Conservation (phyloP, 2,888 invertebrate genomes). For the Ctenicera cuprea region DNA sequence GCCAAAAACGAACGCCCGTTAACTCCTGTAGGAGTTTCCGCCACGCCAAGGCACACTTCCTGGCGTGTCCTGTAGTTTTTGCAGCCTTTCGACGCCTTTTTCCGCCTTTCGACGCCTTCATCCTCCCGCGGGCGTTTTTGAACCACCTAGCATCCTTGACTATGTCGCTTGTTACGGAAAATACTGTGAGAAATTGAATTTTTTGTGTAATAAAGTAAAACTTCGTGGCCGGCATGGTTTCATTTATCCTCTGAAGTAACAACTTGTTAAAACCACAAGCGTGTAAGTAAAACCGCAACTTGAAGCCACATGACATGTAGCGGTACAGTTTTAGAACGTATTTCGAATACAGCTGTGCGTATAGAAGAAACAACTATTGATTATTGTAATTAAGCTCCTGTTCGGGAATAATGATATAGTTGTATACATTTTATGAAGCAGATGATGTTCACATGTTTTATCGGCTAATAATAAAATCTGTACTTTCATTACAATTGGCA, state of each 20-base stretch:
- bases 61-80: conserved; percentile 46
- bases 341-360: conserved; percentile 47
- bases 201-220: neutral
- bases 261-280: conserved; percentile 51
- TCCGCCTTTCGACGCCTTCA: conserved; percentile 67
- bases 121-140: conserved; percentile 66
- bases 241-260: conserved; percentile 30
- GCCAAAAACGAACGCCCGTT: conserved; percentile 9
- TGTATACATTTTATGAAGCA: conserved; percentile 58
- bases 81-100: conserved; percentile 67
- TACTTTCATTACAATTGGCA: conserved; percentile 41
- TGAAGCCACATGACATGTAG: conserved; percentile 57
- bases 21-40: conserved; percentile 35
- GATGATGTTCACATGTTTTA: conserved; percentile 56
- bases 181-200: neutral
- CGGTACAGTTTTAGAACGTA: conserved; percentile 47
- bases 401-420: conserved; percentile 57
- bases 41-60: conserved; percentile 47
- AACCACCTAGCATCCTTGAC: conserved; percentile 58
- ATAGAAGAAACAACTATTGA: conserved; percentile 52
- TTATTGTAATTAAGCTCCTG: conserved; percentile 60
- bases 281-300: conserved; percentile 51
- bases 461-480: conserved; percentile 41
- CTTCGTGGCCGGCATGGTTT: neutral
- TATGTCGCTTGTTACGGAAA: conserved; percentile 9